A percentile compares a stretch with the other conserved stretches of the same genome.
Evolutionary conservation across 2,888 invertebrate species (phyloP).

Genomic region (Ptilodon capucinus): DNA sequence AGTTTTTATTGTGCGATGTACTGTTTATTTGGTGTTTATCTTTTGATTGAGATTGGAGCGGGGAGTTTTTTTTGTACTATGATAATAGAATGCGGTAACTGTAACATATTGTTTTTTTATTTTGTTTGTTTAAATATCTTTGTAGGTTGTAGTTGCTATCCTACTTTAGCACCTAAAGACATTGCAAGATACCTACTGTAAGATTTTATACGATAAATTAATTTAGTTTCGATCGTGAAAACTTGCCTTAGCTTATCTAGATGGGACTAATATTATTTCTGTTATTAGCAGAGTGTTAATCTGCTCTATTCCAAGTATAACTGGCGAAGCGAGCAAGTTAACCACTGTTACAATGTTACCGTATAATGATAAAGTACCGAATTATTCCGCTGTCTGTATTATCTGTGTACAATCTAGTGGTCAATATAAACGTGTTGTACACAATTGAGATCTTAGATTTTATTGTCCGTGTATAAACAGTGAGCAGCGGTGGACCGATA

Average conservation of each 20-base stretch:
- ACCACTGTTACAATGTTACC: slow-evolving; percentile 25
- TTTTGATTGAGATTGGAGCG: neutral
- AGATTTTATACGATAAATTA: neutral
- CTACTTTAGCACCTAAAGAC: neutral
- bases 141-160: neutral
- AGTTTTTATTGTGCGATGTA: slow-evolving; percentile 1
- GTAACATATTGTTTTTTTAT: neutral
- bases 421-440: slow-evolving; percentile 40
- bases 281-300: neutral
- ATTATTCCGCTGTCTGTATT: slow-evolving; percentile 48
- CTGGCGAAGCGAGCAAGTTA: slow-evolving; percentile 7
- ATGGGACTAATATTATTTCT: neutral
- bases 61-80: neutral
- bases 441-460: slow-evolving; percentile 56
- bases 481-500: slow-evolving; percentile 45
- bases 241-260: too few relatives aligned
- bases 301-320: neutral
- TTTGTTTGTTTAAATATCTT: neutral
- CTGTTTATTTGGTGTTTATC: slow-evolving; percentile 1
- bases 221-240: neutral
- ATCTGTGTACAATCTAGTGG: slow-evolving; percentile 44
- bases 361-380: slow-evolving; percentile 31
- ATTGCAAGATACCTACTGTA: too few relatives aligned
- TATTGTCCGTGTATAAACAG: slow-evolving; percentile 55
- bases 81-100: neutral